Percentiles rank a stretch among this genome's conserved stretches.
phyloP scores from a whole-genome alignment of 2,113 vertebrate genomes.

The Neomonachus schauinslandi region DNA sequence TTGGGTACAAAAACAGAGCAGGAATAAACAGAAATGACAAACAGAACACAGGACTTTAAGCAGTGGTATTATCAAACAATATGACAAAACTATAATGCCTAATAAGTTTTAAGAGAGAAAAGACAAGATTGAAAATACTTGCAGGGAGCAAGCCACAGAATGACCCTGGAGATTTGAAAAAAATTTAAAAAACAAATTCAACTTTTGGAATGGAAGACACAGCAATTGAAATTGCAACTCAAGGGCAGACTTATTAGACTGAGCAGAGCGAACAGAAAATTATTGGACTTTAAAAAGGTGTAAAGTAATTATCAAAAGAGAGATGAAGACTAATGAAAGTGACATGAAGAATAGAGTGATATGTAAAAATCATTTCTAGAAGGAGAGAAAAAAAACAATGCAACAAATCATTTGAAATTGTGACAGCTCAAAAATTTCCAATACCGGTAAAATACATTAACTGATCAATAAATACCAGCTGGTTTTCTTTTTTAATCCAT shows the following conservation, averaged over 20 bases:
- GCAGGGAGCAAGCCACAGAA: background rate
- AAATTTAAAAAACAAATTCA: background rate
- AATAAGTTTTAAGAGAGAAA: conserved; percentile 6
- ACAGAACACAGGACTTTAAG: background rate
- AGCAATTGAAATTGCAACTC: background rate
- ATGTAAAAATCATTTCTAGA: background rate
- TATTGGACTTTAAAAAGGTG: background rate
- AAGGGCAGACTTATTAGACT: background rate
- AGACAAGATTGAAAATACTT: background rate
- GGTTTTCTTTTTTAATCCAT: background rate
- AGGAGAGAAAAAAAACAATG: background rate
- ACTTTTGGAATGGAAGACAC: background rate
- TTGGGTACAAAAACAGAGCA: background rate
- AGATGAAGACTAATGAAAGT: background rate
- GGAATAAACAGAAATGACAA: background rate
- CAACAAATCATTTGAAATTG: background rate
- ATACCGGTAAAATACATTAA: background rate
- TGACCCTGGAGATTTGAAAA: background rate
- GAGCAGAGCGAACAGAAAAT: background rate
- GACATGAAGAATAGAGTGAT: background rate
- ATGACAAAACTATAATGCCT: background rate
- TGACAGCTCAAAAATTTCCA: background rate
- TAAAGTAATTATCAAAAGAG: background rate
- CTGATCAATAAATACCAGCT: background rate
- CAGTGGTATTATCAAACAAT: background rate